Evolutionary conservation across 2,113 vertebrate genomes (phyloP).

Genomic region (Apodemus sylvaticus): DNA sequence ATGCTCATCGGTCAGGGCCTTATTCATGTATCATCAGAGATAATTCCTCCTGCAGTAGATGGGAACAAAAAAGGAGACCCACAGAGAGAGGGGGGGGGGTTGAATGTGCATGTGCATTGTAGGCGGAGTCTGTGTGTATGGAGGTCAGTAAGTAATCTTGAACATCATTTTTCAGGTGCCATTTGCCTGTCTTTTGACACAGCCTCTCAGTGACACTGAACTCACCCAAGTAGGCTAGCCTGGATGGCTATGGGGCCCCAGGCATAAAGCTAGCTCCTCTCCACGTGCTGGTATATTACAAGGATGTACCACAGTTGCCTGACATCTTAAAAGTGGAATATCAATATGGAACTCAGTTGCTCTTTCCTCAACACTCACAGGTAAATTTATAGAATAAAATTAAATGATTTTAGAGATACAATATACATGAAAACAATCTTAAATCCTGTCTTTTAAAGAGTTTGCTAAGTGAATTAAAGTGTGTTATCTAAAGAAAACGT

Average conservation of each 20-base stretch:
- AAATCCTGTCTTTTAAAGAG: not conserved
- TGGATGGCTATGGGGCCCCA: not conserved
- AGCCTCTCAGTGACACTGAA: not conserved
- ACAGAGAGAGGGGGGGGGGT: not conserved
- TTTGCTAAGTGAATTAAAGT: not conserved
- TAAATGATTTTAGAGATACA: not conserved
- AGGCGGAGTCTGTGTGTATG: not conserved
- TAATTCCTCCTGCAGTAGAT: not conserved
- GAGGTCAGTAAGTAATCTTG: not conserved
- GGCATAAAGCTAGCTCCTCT: not conserved
- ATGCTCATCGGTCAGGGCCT: not conserved
- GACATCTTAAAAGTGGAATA: not conserved
- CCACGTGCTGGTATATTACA: not conserved
- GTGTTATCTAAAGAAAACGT: not conserved
- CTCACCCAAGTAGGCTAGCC: not conserved
- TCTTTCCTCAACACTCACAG: not conserved
- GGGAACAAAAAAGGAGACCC: not conserved
- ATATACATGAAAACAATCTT: not conserved
- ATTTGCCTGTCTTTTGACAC: not conserved
- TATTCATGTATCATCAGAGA: not conserved
- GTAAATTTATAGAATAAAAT: conserved; percentile 7
- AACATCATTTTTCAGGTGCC: not conserved
- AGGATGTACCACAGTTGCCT: not conserved
- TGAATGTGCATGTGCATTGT: not conserved
- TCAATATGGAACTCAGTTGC: not conserved